phyloP scores from a whole-genome alignment of 2,888 invertebrate genomes.

The Troides aeacus region DNA sequence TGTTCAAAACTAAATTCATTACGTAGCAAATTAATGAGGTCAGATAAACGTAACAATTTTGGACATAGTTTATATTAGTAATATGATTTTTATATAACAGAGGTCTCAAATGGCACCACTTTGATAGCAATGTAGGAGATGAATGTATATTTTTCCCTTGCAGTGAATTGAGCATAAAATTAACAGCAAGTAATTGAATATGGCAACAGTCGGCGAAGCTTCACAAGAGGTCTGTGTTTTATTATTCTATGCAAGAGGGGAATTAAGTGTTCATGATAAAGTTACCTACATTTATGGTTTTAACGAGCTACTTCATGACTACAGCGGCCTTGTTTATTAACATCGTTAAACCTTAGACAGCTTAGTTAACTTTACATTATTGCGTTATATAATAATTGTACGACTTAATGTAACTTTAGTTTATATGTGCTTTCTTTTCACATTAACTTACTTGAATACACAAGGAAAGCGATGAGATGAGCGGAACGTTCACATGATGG shows the following conservation, averaged over 20 bases:
- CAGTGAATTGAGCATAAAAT: too few species aligned
- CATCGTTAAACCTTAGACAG: constrained; percentile 16
- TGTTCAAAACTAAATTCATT: constrained; percentile 21
- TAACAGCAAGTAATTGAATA: background rate
- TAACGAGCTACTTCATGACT: constrained; percentile 14
- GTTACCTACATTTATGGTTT: constrained; percentile 18
- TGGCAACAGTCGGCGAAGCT: background rate
- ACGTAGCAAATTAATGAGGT: background rate
- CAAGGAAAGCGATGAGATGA: too few species aligned
- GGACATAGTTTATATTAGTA: too few species aligned
- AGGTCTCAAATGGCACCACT: too few species aligned
- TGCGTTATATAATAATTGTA: constrained; percentile 4
- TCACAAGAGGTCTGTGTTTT: constrained; percentile 3
- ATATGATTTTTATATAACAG: too few species aligned
- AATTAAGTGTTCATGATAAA: constrained; percentile 14
- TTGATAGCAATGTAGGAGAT: too few species aligned
- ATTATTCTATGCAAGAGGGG: constrained; percentile 8
- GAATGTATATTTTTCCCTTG: too few species aligned
- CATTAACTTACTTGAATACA: too few species aligned
- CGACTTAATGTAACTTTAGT: background rate
- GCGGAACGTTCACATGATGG: too few species aligned
- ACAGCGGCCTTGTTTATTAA: constrained; percentile 18
- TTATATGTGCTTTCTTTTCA: too few species aligned
- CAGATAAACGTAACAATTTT: too few species aligned
- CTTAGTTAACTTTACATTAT: constrained; percentile 6